Evolutionary conservation across 1,140 invertebrate genomes (phyloP).

Genomic region (Melitaea cinxia): DNA sequence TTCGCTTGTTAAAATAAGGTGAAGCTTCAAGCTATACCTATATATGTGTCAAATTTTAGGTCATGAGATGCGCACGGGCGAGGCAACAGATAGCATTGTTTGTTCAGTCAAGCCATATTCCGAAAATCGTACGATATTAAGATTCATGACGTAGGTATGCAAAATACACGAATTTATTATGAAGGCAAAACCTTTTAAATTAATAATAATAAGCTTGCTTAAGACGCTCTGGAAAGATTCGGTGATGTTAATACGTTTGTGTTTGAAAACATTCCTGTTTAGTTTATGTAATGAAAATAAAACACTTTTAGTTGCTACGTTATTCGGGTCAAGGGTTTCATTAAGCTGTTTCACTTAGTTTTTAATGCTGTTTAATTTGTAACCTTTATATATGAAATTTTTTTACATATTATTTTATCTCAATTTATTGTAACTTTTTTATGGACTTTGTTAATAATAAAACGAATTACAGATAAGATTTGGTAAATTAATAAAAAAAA

Average conservation of each 20-base stretch:
- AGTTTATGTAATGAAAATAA: background rate
- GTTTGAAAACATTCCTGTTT: background rate
- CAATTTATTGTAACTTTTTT: too few relatives aligned
- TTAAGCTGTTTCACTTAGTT: background rate
- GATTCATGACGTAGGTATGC: background rate
- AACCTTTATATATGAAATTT: background rate
- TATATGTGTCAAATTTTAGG: background rate
- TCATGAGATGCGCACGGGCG: background rate
- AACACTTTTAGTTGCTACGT: background rate
- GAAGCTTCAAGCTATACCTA: background rate
- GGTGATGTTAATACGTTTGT: background rate
- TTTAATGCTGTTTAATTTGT: background rate
- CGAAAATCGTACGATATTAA: background rate
- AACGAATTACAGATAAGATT: too few relatives aligned
- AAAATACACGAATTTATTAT: background rate
- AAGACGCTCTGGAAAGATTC: background rate
- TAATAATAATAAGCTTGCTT: background rate
- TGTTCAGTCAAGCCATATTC: constrained; percentile 3
- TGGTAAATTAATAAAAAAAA: background rate
- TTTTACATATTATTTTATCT: background rate
- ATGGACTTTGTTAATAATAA: too few relatives aligned
- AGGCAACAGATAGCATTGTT: constrained; percentile 9
- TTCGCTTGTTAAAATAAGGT: background rate
- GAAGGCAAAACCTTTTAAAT: background rate
- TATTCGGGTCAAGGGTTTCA: background rate